phyloP scores from a whole-genome alignment of 2,113 vertebrate species.

The Motacilla tschutschensis region DNA sequence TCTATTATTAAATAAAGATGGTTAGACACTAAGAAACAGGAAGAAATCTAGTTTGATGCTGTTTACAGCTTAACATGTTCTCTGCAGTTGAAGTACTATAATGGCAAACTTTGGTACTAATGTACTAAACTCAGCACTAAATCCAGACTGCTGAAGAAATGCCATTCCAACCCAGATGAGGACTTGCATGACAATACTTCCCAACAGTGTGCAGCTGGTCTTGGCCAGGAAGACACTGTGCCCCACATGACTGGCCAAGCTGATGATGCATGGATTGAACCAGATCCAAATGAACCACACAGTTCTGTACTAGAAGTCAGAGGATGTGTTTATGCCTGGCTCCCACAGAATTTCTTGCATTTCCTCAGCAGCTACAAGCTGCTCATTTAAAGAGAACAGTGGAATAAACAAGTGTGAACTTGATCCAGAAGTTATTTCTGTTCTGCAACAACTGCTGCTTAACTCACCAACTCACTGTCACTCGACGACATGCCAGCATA shows the following conservation, averaged over 20 bases:
- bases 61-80: neutral
- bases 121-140: neutral
- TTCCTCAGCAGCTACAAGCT: neutral
- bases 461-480: neutral
- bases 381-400: neutral
- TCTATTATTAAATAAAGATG: neutral
- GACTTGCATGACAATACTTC: neutral
- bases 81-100: neutral
- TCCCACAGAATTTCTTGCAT: neutral
- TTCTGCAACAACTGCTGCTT: neutral
- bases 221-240: neutral
- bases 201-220: neutral
- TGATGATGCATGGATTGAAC: neutral
- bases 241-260: neutral
- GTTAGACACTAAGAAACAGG: neutral
- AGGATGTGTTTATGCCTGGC: neutral
- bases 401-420: neutral
- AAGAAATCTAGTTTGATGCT: neutral
- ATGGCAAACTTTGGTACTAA: neutral
- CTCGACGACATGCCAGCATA: accelerated
- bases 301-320: neutral
- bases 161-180: neutral
- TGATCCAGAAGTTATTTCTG: neutral
- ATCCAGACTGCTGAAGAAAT: neutral
- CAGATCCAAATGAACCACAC: neutral